Evolutionary conservation across 2,888 invertebrate genomes (phyloP), one percentile per base, ranked within the genome.

Genomic region (Papilio gigon): DNA sequence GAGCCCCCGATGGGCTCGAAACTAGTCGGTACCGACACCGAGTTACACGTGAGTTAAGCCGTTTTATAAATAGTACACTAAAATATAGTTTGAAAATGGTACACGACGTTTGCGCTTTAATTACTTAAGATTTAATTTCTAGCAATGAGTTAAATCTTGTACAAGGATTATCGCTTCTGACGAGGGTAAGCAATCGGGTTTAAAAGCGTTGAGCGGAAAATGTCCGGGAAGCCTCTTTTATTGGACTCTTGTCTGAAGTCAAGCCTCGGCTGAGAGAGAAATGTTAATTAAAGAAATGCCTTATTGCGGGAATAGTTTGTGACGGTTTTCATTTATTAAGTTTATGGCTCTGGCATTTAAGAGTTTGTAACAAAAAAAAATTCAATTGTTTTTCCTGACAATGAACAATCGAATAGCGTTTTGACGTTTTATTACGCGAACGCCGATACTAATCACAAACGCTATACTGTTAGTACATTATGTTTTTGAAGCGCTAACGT

Each of bases 101-200:
- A 40, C n/a, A 40, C 40, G 6, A 17, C 33, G 33, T 11, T 22
- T 11, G 3, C n/a, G 11, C n/a, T 47, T 47, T 70, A 72, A 73
- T 73, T 68, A 72, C 17, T 64, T 27, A 35, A 3, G 17, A 27
- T 27, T 25, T 17, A 64, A 53, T 64, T n/a, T 40, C 53, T 40
- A 53, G 17, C 25, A 53, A 53, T 53, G 53, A 64, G 27, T 64
- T 40, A 9, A 53, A 64, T 27, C 37, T 27, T 22, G 25, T 37
- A n/a, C 14, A 53, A 53, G 62, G 37, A 63, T 56, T 63, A 44
- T 56, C 44, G 17, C 25, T 61, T 56, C 35, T 68, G 60, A 71
- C 62, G 65, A 71, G 71, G 67, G 62, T 62, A 17, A 59, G 65
- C 44, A 65, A 42, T 58, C 35, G 44, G 33, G 22, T 33, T 47